Evolutionary conservation across 2,113 vertebrate genomes (phyloP), one percentile per base, ranked within the genome.

Genomic region (Felis chaus): DNA sequence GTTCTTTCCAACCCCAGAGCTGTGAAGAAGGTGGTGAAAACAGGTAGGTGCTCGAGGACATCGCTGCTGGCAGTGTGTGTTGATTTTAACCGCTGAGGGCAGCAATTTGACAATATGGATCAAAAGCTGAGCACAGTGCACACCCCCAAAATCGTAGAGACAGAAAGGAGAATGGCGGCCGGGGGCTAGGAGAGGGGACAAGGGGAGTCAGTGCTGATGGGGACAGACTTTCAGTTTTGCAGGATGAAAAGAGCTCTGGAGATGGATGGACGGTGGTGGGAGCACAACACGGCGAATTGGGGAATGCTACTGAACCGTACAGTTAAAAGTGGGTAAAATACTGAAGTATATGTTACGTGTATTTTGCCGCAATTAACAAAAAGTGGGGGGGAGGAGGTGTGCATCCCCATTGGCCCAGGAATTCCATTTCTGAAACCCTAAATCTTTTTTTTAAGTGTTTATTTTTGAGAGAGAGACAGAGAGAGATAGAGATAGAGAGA

Each of bases 171-270:
- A n/a, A 36, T 13, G 36, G 50, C 7, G 29, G 7, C 16, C 0
- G 2, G 12, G 74, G 63, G 21, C 10, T 14, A 12, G 11, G 36
- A 48, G 5, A 3, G 10, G 55, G 2, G 4, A 13, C 16, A 2
- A 4, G n/a, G 33, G 68, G 65, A 41, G 19, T 48, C 6, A 63
- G 33, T 27, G 14, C 29, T 29, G 8, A 18, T 5, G 63, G 23
- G 53, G 33, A 14, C 23, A 10, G 53, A 31, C 27, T n/a, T 79
- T 39, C 48, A 68, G 83, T 33, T 66, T 18, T 3, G 61, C 29
- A 33, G 41, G 71, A 53, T 18, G 45, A 55, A 39, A 36, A 39
- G 71, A 15, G 29, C 18, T 66, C 53, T 23, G 53, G 68, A 36
- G 55, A 36, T 2, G 31, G 73, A 9, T 12, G 15, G 61, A 55